Conservation (phyloP, 2,888 invertebrate genomes). For the Aromia moschata region DNA sequence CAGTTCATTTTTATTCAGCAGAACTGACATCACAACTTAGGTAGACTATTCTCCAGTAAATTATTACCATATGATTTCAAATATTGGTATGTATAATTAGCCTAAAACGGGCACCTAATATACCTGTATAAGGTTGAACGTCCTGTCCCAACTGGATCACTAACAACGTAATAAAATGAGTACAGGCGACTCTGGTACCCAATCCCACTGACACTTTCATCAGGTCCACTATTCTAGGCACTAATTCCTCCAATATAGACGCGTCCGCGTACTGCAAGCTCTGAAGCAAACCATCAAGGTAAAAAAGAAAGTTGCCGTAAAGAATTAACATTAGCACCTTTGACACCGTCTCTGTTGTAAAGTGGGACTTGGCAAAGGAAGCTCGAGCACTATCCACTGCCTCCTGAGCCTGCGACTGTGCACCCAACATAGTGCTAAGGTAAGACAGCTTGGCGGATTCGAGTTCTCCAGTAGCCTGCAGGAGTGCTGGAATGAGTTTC, state of each 20-base stretch:
- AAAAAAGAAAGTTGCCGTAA: not conserved
- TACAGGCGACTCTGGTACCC: slow-evolving; percentile 84
- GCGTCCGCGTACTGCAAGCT: slow-evolving; percentile 79
- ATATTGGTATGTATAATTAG: too few relatives aligned
- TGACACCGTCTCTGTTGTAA: slow-evolving; percentile 87
- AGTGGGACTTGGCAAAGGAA: slow-evolving; percentile 83
- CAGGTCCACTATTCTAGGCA: slow-evolving; percentile 83
- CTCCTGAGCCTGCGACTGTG: slow-evolving; percentile 77
- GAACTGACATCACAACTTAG: too few relatives aligned
- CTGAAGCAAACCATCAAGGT: slow-evolving; percentile 54
- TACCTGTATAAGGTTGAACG: slow-evolving; percentile 69
- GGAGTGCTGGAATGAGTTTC: slow-evolving; percentile 81
- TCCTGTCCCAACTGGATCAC: slow-evolving; percentile 65
- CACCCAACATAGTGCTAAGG: slow-evolving; percentile 75
- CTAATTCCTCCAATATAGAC: slow-evolving; percentile 78
- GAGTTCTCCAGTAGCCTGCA: slow-evolving; percentile 87
- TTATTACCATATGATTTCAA: too few relatives aligned
- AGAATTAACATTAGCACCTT: slow-evolving; percentile 65
- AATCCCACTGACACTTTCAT: slow-evolving; percentile 82
- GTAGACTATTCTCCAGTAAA: too few relatives aligned
- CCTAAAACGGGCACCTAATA: too few relatives aligned
- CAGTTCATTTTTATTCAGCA: too few relatives aligned
- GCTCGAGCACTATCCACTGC: slow-evolving; percentile 82
- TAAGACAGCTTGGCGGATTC: slow-evolving; percentile 84
- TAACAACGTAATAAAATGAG: slow-evolving; percentile 80